phyloP scores from a whole-genome alignment of 1,140 invertebrate genomes.

The Drosophila nikananu region DNA sequence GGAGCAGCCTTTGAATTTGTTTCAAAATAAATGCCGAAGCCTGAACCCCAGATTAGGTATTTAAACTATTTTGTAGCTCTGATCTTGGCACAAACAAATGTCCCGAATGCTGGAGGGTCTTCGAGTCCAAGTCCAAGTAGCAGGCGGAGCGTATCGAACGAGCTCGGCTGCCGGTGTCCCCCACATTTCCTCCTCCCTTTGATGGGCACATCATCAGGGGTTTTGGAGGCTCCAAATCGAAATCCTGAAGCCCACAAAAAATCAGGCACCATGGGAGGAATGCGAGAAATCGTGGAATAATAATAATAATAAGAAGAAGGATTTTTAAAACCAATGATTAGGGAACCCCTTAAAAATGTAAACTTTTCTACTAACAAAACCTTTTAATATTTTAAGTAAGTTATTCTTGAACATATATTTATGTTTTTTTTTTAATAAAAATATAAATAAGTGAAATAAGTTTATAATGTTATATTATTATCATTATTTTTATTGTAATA shows the following conservation, averaged over 20 bases:
- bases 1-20: background rate
- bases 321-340: background rate
- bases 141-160: slow-evolving; percentile 48
- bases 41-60: background rate
- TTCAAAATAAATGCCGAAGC: background rate
- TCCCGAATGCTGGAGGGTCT: background rate
- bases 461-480: too few species aligned
- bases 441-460: too few species aligned
- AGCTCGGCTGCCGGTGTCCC: slow-evolving; percentile 45
- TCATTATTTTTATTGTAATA: too few species aligned
- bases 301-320: background rate
- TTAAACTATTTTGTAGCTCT: background rate
- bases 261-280: slow-evolving; percentile 11
- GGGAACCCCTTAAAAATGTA: background rate
- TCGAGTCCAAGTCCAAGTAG: background rate
- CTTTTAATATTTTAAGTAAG: background rate
- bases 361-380: background rate
- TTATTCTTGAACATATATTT: background rate
- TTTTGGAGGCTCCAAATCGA: background rate
- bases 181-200: slow-evolving; percentile 22
- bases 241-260: slow-evolving; percentile 1
- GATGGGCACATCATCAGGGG: slow-evolving; percentile 49
- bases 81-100: background rate
- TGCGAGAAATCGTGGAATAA: background rate
- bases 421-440: too few species aligned